Evolutionary conservation across 2,797 vertebrate species (phyloP).

Genomic region (Labroides dimidiatus): DNA sequence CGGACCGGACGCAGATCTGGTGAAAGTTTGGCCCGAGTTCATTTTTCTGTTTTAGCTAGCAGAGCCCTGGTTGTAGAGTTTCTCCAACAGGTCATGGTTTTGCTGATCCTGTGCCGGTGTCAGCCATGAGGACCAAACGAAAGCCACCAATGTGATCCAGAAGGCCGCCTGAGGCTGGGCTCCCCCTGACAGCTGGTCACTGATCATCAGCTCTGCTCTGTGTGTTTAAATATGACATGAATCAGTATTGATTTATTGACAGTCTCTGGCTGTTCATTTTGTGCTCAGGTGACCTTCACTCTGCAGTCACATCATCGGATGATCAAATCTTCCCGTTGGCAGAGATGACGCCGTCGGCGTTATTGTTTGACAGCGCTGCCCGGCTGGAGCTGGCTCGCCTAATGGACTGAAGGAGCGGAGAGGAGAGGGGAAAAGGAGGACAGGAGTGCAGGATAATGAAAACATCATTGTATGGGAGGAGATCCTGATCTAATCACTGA

Average conservation of each 20-base stretch:
- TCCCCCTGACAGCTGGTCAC: too few species aligned
- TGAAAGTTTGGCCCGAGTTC: too few species aligned
- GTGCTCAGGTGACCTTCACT: constrained; percentile 34
- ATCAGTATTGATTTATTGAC: background rate
- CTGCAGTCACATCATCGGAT: constrained; percentile 25
- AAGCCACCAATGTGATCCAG: too few species aligned
- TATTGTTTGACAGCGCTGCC: constrained; percentile 28
- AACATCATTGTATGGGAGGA: constrained; percentile 76
- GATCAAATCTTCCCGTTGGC: constrained; percentile 30
- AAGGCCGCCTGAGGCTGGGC: too few species aligned
- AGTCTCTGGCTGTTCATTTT: constrained; percentile 8
- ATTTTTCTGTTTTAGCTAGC: too few species aligned
- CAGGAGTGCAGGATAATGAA: constrained; percentile 71
- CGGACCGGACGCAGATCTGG: too few species aligned
- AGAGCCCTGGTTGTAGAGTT: too few species aligned
- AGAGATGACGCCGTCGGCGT: background rate
- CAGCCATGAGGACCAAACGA: too few species aligned
- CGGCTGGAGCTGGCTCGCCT: constrained; percentile 21
- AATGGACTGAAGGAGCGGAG: constrained; percentile 45
- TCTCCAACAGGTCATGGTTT: too few species aligned
- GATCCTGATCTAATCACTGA: constrained; percentile 77
- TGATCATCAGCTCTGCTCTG: background rate
- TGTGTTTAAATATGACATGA: background rate
- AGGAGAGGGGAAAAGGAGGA: constrained; percentile 32
- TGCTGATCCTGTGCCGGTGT: too few species aligned